Conservation (phyloP, 1,140 invertebrate genomes). For the Sitodiplosis mosellana region DNA sequence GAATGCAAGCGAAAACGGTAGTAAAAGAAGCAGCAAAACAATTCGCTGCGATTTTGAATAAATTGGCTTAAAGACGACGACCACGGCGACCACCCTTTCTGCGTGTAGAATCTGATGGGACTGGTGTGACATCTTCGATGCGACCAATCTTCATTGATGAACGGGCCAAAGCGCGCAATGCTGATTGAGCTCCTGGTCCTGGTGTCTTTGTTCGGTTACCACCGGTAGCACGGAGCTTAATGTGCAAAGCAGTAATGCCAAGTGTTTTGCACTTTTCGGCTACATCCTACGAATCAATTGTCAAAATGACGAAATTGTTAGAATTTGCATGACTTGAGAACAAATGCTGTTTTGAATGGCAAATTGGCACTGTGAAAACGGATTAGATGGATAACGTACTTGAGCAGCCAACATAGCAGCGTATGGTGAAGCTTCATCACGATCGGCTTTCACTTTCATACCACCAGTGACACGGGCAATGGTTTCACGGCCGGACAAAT, state of each 20-base stretch:
- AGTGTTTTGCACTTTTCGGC: conserved; percentile 95
- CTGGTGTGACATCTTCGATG: conserved; percentile 98
- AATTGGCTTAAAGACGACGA: conserved; percentile 79
- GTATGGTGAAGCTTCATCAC: conserved; percentile 98
- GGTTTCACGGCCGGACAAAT: conserved; percentile 97
- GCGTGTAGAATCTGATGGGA: conserved; percentile 95
- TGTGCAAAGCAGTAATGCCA: conserved; percentile 94
- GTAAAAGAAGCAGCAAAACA: no score
- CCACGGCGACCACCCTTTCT: conserved; percentile 99
- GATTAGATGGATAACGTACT: no score
- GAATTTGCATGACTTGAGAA: not conserved
- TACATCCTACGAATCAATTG: conserved; percentile 57
- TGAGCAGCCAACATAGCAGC: conserved; percentile 99
- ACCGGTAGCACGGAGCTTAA: conserved; percentile 94
- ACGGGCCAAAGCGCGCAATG: conserved; percentile 89
- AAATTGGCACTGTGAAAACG: no score
- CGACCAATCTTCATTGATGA: conserved; percentile 99
- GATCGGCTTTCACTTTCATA: conserved; percentile 99
- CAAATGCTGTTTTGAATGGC: not conserved
- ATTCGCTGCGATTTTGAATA: not conserved
- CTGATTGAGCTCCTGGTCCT: conserved; percentile 96
- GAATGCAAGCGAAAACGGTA: no score
- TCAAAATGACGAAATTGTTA: not conserved
- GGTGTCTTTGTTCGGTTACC: conserved; percentile 97
- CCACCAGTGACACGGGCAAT: conserved; percentile 97